Conservation (phyloP, 2,888 invertebrate genomes). For the Caenorhabditis sp. region DNA sequence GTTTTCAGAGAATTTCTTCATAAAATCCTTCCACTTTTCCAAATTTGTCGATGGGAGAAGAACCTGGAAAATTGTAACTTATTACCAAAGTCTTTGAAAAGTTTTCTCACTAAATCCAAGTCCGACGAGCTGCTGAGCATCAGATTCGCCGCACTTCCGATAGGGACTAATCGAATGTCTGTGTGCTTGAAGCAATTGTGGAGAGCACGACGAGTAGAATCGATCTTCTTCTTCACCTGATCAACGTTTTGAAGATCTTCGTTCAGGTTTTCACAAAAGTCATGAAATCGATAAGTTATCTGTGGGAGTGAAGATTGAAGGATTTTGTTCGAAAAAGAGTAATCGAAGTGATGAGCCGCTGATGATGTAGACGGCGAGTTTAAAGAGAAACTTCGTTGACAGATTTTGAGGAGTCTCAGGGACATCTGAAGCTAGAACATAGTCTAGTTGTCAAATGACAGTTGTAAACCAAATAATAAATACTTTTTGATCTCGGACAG, state of each 20-base stretch:
- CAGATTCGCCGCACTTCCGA: conserved; percentile 55
- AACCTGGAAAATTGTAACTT: conserved; percentile 31
- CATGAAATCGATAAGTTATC: conserved; percentile 16
- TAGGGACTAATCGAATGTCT: conserved; percentile 44
- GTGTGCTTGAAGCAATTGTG: conserved; percentile 3
- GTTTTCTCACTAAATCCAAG: conserved; percentile 44
- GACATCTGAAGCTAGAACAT: conserved; percentile 32
- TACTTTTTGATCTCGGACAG: conserved; percentile 21
- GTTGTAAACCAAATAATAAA: background rate
- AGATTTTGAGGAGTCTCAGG: conserved; percentile 12
- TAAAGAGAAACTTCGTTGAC: conserved; percentile 18
- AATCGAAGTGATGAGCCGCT: conserved; percentile 11
- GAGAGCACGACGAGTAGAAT: conserved; percentile 14
- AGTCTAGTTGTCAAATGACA: background rate
- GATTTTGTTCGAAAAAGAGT: conserved; percentile 34
- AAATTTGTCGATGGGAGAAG: conserved; percentile 29
- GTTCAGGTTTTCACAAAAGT: conserved; percentile 11
- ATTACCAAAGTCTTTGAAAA: too few species aligned
- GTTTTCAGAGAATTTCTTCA: conserved; percentile 30
- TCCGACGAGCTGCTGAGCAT: conserved; percentile 41
- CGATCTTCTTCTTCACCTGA: conserved; percentile 15
- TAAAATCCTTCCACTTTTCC: conserved; percentile 40
- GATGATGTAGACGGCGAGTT: conserved; percentile 25
- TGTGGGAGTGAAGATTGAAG: conserved; percentile 7
- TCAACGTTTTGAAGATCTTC: background rate